A percentile compares a stretch with the other conserved stretches of the same genome.
These are phyloP conservation scores for Steatornis caripensis DNA, from an alignment of 2,113 vertebrate species.

Conservation along the genomic window DNA sequence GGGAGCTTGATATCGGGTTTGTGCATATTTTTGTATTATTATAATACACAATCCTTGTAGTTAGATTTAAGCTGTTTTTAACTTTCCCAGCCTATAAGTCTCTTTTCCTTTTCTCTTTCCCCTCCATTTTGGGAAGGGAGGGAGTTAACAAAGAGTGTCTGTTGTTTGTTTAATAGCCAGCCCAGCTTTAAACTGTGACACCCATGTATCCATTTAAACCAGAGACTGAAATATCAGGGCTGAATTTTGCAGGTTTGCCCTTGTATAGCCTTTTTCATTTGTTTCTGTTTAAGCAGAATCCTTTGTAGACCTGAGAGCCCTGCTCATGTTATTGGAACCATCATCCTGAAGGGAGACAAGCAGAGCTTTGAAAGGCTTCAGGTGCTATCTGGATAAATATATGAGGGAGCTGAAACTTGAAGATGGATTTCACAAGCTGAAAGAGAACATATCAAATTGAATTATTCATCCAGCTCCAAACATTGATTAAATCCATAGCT, in stretches of 20 bases:
- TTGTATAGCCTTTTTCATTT: neutral
- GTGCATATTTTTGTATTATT: too few species aligned
- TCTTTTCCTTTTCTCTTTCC: too few species aligned
- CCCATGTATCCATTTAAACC: neutral
- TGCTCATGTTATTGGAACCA: neutral
- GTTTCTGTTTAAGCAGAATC: neutral
- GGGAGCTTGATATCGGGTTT: too few species aligned
- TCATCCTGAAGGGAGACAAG: neutral
- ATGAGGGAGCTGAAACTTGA: slow-evolving; percentile 15
- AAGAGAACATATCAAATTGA: slow-evolving; percentile 36
- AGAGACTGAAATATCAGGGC: neutral
- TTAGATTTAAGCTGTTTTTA: too few species aligned
- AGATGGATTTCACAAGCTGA: slow-evolving; percentile 28
- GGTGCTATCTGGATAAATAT: neutral
- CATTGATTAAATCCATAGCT: slow-evolving; percentile 49
- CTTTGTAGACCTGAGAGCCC: neutral
- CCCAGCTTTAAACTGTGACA: too few species aligned
- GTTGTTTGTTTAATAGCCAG: too few species aligned
- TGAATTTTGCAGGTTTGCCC: neutral
- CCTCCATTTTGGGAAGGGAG: too few species aligned
- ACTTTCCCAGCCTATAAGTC: too few species aligned
- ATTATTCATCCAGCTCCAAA: slow-evolving; percentile 48
- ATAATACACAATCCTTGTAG: too few species aligned
- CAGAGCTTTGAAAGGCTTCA: neutral
- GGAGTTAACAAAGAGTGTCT: too few species aligned